Conservation (phyloP, 2,797 vertebrate species). For the Hybognathus amarus region DNA sequence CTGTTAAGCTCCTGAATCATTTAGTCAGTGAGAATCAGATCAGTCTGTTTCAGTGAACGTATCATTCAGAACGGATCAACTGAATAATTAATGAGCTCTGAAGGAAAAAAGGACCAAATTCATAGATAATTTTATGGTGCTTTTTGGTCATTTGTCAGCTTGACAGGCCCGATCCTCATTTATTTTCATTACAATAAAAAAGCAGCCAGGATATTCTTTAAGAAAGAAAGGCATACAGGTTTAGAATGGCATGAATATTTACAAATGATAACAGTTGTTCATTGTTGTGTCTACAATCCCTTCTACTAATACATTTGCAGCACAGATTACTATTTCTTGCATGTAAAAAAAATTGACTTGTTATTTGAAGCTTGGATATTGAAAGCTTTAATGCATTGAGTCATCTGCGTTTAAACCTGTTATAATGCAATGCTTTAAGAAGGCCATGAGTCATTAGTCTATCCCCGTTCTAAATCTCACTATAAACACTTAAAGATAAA, state of each 20-base stretch:
- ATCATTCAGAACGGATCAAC: not conserved
- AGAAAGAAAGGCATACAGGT: not conserved
- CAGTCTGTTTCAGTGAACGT: not conserved
- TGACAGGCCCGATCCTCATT: not conserved
- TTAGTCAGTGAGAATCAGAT: not conserved
- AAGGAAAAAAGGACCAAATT: not conserved
- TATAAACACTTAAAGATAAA: not conserved
- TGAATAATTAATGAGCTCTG: not conserved
- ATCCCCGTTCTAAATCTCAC: not conserved
- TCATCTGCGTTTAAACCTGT: not conserved
- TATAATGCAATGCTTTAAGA: slow-evolving; percentile 16
- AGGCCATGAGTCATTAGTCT: slow-evolving; percentile 10
- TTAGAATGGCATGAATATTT: not conserved
- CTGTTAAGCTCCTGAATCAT: too few relatives aligned
- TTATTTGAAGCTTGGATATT: slow-evolving; percentile 5
- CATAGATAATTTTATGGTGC: not conserved
- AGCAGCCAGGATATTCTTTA: not conserved
- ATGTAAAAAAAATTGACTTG: not conserved
- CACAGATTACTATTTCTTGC: not conserved
- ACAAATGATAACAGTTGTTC: not conserved
- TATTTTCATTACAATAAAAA: not conserved
- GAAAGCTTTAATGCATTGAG: slow-evolving; percentile 13
- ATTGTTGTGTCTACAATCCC: not conserved
- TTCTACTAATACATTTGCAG: not conserved
- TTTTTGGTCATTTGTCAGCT: not conserved